Base-by-base conservation (phyloP, 2,113 vertebrate species). In the Zapornia atra region DNA sequence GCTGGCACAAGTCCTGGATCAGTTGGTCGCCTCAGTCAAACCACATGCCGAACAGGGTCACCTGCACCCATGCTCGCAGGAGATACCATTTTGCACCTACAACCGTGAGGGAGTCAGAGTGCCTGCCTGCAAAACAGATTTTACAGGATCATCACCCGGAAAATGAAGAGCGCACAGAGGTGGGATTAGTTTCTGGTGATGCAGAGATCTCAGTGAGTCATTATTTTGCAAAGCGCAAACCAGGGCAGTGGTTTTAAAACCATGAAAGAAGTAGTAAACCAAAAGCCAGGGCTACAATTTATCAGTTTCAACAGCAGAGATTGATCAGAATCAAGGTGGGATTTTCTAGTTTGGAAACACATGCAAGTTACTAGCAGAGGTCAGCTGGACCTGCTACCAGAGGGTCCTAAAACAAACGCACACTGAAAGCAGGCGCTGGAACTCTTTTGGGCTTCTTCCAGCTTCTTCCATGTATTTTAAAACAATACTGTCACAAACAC, bases 91-190 rank as follows among this genome's bases (percentile, higher is more conserved):
- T 90, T 64, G 57, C 34, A 59, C 42, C 60, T 34, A 54, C 25
- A 15, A 77, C 44, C 63, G 15, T 36, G 13, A 70, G 57, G 22
- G 86, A 64, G 20, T 82, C n/a, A n/a, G 80, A 86, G 68, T 84
- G 20, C n/a, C 78, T 65, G 69, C 63, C 46, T 20, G 24, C 64
- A 87, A 92, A 93, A 94, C 28, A 68, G 56, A 96, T 85, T 92
- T 92, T 84, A 82, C 40, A 95, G 56, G n/a, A 54, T 63, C 36
- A 80, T 51, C 33, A 26, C 46, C 59, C 57, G 51, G 40, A 76
- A 95, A 90, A 70, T 7, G 22, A 81, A 69, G 4, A 91, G 42
- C 10, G 40, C 0, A 8, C 36, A 76, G 29, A 82, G 44, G 20
- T 36, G 29, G 60, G 77, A 85, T 87, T 85, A 87, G 18, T 76